A percentile compares a stretch with the other conserved stretches of the same genome.
These are phyloP conservation scores for Phortica okadai DNA, from an alignment of 2,888 invertebrate genomes.

Conservation along the genomic window DNA sequence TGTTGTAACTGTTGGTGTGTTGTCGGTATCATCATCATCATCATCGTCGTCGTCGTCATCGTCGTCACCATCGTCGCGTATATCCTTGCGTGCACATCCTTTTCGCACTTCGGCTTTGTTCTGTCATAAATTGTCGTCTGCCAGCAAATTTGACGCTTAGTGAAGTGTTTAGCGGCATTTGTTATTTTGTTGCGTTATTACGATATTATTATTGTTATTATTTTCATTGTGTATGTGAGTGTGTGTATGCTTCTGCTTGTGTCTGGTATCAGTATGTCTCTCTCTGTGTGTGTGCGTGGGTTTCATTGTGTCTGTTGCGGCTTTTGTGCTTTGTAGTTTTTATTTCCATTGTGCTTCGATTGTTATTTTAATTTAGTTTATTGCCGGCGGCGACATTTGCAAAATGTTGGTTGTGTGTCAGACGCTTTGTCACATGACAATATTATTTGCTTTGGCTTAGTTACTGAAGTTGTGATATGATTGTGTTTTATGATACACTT, in stretches of 20 bases:
- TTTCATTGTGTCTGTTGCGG: neutral
- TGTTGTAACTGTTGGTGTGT: neutral
- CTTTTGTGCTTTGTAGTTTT: neutral
- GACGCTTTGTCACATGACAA: neutral
- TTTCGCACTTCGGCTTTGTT: conserved; percentile 54
- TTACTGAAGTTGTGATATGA: no score
- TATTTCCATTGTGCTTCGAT: neutral
- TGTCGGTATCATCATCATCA: neutral
- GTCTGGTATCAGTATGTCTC: no score
- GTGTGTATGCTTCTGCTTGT: neutral
- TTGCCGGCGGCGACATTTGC: neutral
- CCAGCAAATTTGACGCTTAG: conserved; percentile 64
- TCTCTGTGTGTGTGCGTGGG: neutral
- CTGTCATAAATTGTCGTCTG: conserved; percentile 59
- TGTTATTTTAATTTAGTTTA: neutral
- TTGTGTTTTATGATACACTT: no score
- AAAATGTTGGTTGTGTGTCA: neutral
- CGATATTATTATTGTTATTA: conserved; percentile 18
- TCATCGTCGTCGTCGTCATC: neutral
- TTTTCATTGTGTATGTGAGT: neutral
- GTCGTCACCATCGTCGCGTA: conserved; percentile 19
- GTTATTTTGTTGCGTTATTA: conserved; percentile 27
- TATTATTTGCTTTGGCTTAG: neutral
- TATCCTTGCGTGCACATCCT: conserved; percentile 43
- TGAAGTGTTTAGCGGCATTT: conserved; percentile 37